Conservation (phyloP, 2,113 vertebrate species). For the Syrmaticus mikado region DNA sequence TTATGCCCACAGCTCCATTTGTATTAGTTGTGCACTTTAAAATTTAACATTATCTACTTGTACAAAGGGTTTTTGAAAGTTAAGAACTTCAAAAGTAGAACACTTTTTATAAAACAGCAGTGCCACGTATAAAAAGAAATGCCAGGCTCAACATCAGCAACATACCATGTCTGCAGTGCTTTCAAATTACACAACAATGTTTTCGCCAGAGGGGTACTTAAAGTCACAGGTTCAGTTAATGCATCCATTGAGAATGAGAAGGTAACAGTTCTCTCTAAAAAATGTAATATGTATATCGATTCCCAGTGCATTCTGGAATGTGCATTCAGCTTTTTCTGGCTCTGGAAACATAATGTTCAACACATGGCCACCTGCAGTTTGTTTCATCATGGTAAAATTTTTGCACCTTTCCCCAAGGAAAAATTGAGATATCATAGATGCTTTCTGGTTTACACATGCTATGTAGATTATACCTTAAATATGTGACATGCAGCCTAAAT, state of each 20-base stretch:
- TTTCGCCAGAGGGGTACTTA: conserved; percentile 4
- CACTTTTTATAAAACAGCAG: not conserved
- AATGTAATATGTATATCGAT: conserved; percentile 46
- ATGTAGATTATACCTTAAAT: conserved; percentile 31
- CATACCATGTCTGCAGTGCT: not conserved
- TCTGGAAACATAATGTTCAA: conserved; percentile 59
- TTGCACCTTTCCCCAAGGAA: conserved; percentile 27
- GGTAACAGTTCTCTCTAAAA: conserved; percentile 31
- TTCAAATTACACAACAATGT: conserved; percentile 28
- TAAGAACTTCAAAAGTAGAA: not conserved
- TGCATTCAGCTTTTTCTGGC: conserved; percentile 19
- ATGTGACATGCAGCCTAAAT: not conserved
- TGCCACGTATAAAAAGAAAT: not conserved
- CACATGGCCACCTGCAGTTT: conserved; percentile 32
- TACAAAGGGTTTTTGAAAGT: not conserved
- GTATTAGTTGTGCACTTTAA: not conserved
- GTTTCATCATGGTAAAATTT: not conserved
- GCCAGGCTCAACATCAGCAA: not conserved
- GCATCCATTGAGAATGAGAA: conserved; percentile 4
- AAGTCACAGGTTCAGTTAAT: conserved; percentile 22
- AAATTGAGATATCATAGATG: not conserved
- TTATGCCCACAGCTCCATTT: not conserved
- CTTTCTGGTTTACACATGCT: conserved; percentile 29
- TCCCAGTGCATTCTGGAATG: conserved; percentile 46
- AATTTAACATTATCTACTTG: not conserved